Conservation (phyloP, 2,888 invertebrate genomes). For the Odontomyia ornata region DNA sequence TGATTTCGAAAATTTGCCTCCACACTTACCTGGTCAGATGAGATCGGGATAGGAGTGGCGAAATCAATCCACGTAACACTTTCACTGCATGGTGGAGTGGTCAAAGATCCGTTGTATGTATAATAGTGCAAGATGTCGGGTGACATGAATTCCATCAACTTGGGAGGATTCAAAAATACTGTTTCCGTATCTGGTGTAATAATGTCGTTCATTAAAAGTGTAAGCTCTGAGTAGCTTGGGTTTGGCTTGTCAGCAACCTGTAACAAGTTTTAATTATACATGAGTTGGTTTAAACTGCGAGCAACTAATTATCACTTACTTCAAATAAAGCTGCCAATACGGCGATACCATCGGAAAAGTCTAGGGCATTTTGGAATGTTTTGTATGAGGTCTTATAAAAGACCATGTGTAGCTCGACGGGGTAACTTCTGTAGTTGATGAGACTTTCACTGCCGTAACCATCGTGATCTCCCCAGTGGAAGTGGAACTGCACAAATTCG, state of each 20-base stretch:
- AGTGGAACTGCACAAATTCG: constrained; percentile 80
- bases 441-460: constrained; percentile 76
- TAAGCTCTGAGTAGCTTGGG: constrained; percentile 70
- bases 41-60: constrained; percentile 73
- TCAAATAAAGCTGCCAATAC: constrained; percentile 83
- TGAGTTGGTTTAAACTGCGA: neutral
- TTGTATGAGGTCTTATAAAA: constrained; percentile 75
- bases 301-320: constrained; percentile 64
- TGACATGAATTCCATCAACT: constrained; percentile 68
- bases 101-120: constrained; percentile 85
- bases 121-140: constrained; percentile 73
- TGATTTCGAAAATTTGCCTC: neutral
- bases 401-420: constrained; percentile 82
- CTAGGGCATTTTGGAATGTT: constrained; percentile 69
- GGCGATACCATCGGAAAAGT: constrained; percentile 76
- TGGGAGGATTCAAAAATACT: constrained; percentile 66
- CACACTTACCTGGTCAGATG: constrained; percentile 71
- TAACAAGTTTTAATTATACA: neutral
- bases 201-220: constrained; percentile 68
- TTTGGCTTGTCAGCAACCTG: constrained; percentile 56
- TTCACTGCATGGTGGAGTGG: constrained; percentile 87
- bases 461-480: constrained; percentile 81
- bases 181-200: constrained; percentile 67
- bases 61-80: constrained; percentile 89
- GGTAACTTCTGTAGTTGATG: constrained; percentile 67